phyloP scores from a whole-genome alignment of 2,113 vertebrate genomes.

The Colaptes auratus region DNA sequence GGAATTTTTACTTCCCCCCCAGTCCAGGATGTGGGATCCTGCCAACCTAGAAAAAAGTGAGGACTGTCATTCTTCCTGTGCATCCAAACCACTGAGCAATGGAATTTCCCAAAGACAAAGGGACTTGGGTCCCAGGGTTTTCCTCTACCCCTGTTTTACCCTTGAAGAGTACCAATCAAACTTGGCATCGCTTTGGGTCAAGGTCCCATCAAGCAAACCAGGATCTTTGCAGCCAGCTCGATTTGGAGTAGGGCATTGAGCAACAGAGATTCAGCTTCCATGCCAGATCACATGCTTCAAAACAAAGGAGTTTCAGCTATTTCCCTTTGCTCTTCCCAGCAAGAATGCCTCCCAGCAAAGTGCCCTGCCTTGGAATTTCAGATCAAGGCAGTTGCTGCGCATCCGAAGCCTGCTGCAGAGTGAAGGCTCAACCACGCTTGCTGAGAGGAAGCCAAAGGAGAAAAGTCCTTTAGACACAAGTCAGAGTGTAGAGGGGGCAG shows the following conservation, averaged over 20 bases:
- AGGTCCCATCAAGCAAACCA: neutral
- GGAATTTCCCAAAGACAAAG: slow-evolving; percentile 1
- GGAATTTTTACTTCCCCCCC: neutral
- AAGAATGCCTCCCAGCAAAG: slow-evolving; percentile 42
- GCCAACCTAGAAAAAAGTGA: neutral
- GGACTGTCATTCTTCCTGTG: neutral
- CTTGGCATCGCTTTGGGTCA: neutral
- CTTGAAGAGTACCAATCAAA: neutral
- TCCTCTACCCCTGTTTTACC: neutral
- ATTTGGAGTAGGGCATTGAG: neutral
- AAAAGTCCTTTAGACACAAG: slow-evolving; percentile 15
- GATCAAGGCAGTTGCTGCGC: slow-evolving; percentile 37
- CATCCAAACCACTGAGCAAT: neutral
- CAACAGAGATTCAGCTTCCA: neutral
- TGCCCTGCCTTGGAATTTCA: neutral
- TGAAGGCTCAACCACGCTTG: neutral
- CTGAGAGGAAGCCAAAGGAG: slow-evolving; percentile 51
- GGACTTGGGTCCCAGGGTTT: neutral
- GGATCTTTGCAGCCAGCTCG: neutral
- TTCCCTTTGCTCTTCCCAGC: slow-evolving; percentile 2
- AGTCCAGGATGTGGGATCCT: neutral
- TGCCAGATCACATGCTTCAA: neutral
- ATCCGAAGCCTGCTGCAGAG: slow-evolving; percentile 1
- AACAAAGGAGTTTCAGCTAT: slow-evolving; percentile 8
- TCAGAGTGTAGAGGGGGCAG: neutral